phyloP scores from a whole-genome alignment of 2,797 vertebrate species.

The Coreius guichenoti region DNA sequence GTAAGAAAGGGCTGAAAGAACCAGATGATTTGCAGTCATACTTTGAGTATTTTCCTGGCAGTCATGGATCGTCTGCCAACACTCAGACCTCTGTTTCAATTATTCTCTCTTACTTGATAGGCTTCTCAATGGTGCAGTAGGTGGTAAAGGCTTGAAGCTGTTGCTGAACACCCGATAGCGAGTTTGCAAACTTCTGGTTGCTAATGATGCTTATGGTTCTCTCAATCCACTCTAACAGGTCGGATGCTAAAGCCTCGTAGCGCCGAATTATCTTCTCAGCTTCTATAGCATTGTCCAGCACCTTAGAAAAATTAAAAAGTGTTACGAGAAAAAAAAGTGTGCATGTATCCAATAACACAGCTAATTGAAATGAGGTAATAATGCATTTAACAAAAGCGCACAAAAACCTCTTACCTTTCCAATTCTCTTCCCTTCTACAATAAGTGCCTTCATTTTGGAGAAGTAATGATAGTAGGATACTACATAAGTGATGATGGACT shows the following conservation, averaged over 20 bases:
- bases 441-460: conserved; percentile 98
- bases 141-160: conserved; percentile 95
- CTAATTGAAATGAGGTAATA: neutral
- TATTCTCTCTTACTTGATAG: conserved; percentile 83
- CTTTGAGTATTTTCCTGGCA: neutral
- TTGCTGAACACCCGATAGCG: conserved; percentile 90
- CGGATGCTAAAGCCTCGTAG: conserved; percentile 87
- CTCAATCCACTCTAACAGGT: conserved; percentile 92
- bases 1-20: neutral
- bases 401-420: conserved; percentile 84
- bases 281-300: conserved; percentile 90
- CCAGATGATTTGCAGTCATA: neutral
- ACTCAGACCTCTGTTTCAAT: neutral
- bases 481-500: conserved; percentile 97
- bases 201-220: conserved; percentile 88
- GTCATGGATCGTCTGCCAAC: neutral
- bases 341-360: neutral
- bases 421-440: conserved; percentile 94
- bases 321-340: neutral
- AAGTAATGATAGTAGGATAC: conserved; percentile 98
- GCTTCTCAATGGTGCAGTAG: conserved; percentile 96
- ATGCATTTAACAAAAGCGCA: neutral
- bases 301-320: conserved; percentile 75
- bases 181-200: conserved; percentile 98
- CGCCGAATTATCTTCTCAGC: conserved; percentile 84